These are phyloP conservation scores for Limnothrissa miodon DNA, from an alignment of 2,113 vertebrate genomes.

Conservation along the genomic window DNA sequence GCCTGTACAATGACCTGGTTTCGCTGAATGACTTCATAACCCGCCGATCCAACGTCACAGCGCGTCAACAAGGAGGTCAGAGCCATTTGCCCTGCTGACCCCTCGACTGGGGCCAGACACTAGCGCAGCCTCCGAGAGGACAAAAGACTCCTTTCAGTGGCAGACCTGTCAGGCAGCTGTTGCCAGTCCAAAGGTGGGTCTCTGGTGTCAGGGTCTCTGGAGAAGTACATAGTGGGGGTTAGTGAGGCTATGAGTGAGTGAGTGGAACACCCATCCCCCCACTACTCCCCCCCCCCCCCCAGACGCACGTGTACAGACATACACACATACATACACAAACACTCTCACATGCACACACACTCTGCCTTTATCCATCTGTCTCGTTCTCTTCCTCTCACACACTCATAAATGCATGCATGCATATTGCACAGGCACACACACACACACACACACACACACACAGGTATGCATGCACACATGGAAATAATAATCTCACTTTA, in stretches of 20 bases:
- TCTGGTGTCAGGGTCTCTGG: neutral
- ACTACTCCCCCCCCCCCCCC: neutral
- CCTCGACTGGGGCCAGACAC: slow-evolving; percentile 13
- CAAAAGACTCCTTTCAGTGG: slow-evolving; percentile 55
- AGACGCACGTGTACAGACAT: neutral
- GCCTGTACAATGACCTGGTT: slow-evolving; percentile 4
- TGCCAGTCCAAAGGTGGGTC: neutral
- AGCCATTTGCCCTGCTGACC: slow-evolving; percentile 23
- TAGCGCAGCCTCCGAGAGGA: slow-evolving; percentile 34
- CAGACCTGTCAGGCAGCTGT: slow-evolving; percentile 43
- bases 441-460: neutral
- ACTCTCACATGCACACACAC: neutral
- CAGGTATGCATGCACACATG: neutral
- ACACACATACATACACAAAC: neutral
- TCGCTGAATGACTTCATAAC: slow-evolving; percentile 21
- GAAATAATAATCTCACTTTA: neutral
- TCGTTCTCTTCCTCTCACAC: neutral
- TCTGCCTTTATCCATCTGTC: neutral
- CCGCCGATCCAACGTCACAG: neutral
- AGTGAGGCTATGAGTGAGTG: neutral
- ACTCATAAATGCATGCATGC: neutral
- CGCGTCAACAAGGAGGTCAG: slow-evolving; percentile 49
- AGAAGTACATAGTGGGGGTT: neutral
- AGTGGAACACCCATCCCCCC: neutral
- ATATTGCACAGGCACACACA: neutral